These are phyloP conservation scores for Saccostrea glomerata DNA, from an alignment of 1,140 invertebrate genomes.

Conservation along the genomic window DNA sequence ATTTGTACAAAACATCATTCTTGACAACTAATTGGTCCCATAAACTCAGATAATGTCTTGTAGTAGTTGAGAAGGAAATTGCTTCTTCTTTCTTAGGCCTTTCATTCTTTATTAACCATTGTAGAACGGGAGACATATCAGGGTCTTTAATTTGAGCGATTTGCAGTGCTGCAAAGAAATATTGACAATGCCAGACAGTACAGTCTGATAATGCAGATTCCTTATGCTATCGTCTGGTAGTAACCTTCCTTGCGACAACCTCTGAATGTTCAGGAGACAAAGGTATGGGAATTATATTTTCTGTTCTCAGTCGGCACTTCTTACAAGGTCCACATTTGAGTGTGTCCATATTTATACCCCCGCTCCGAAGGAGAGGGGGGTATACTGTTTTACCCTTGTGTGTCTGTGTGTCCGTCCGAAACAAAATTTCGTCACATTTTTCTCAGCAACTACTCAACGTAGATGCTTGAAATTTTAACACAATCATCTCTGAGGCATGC, in stretches of 20 bases:
- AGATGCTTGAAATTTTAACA: too few relatives aligned
- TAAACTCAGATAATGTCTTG: conserved; percentile 26
- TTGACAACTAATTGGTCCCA: conserved; percentile 4
- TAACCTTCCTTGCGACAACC: too few relatives aligned
- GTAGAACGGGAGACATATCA: conserved; percentile 9
- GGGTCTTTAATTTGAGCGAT: conserved; percentile 21
- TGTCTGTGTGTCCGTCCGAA: too few relatives aligned
- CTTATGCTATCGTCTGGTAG: not conserved
- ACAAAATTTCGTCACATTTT: too few relatives aligned
- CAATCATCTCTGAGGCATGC: too few relatives aligned
- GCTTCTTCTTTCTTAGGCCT: conserved; percentile 4
- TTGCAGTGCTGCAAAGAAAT: not conserved
- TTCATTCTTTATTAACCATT: not conserved
- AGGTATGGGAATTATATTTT: not conserved
- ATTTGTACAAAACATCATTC: conserved; percentile 19
- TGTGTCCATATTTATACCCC: conserved; percentile 19
- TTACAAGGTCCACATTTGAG: conserved; percentile 44
- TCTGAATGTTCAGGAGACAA: conserved; percentile 12
- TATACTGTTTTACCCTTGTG: too few relatives aligned
- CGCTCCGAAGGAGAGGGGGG: too few relatives aligned
- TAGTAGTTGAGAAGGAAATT: not conserved
- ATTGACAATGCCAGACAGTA: not conserved
- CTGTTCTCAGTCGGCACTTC: conserved; percentile 20
- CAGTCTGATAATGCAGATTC: not conserved
- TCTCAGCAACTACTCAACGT: too few relatives aligned